A percentile compares a stretch with the other conserved stretches of the same genome.
Conservation (phyloP, 2,797 vertebrate species). For the Botia almorhae region DNA sequence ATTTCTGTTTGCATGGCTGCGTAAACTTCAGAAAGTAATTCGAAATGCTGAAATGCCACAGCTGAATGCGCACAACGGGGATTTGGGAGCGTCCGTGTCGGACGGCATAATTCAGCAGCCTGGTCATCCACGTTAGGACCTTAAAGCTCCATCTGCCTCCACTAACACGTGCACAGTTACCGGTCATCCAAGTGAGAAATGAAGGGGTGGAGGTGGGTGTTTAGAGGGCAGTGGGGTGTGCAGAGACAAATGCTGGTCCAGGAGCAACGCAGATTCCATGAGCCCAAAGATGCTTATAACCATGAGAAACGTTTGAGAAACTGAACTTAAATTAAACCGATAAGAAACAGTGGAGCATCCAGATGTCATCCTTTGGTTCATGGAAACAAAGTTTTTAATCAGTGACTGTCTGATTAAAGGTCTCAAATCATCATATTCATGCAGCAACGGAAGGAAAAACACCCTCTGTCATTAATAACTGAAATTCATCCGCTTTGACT, state of each 20-base stretch:
- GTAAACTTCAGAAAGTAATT: slow-evolving; percentile 11
- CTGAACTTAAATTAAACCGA: slow-evolving; percentile 6
- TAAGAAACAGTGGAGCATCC: slow-evolving; percentile 45
- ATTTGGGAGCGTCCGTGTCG: neutral
- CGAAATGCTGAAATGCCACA: neutral
- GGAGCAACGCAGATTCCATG: slow-evolving; percentile 79
- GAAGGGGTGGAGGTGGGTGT: slow-evolving; percentile 1
- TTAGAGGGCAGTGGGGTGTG: slow-evolving; percentile 60
- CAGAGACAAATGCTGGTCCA: slow-evolving; percentile 75
- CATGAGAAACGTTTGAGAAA: slow-evolving; percentile 31
- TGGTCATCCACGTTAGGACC: neutral
- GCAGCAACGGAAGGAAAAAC: slow-evolving; percentile 81
- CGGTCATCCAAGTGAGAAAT: slow-evolving; percentile 74
- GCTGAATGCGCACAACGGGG: neutral
- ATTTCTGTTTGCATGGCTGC: slow-evolving; percentile 3
- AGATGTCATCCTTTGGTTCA: slow-evolving; percentile 78
- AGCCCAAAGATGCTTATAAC: slow-evolving; percentile 79
- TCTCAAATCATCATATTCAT: slow-evolving; percentile 83
- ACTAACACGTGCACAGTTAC: slow-evolving; percentile 51
- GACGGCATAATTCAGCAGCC: neutral
- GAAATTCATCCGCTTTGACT: slow-evolving; percentile 76
- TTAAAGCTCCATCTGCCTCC: neutral
- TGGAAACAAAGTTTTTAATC: slow-evolving; percentile 84
- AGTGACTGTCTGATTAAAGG: slow-evolving; percentile 84
- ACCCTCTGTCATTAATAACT: slow-evolving; percentile 82